Base-by-base conservation (phyloP, 2,888 invertebrate genomes). In the Andricus quercusramuli region DNA sequence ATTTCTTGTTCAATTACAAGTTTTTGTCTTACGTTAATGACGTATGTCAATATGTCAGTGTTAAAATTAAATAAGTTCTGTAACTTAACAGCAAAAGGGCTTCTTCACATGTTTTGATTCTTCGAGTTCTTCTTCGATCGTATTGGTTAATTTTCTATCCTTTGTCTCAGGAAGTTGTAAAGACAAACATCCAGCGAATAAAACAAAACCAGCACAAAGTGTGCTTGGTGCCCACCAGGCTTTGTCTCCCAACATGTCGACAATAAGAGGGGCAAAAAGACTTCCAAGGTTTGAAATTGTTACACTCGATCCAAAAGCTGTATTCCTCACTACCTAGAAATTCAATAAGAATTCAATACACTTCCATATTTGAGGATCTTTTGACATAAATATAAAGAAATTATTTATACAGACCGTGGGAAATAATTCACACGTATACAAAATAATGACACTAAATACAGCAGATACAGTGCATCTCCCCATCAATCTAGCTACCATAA, bases 161-260 rank as follows among this genome's bases (percentile, higher is more conserved):
- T 94, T 93, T 22, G 95, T 95, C 92, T 95, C 95, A 20, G 95
- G 95, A 64, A 95, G 92, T 62, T 94, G 92, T 1, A 95, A 90
- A 20, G 94, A 93, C 11, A 94, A 85, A 5, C 94, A 80, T 37
- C 94, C 94, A 62, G 94, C 94, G 79, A 94, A 85, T 76, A 95
- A 88, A 80, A 94, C 93, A 70, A 94, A 90, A 83, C 93, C 89
- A 79, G 95, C 95, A 88, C 95, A 95, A 37, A 95, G 92, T 3
- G 95, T 94, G 79, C 94, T 94, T 29, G 94, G 94, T 83, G 94
- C 93, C 91, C 93, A 94, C 94, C 94, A 94, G 44, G 93, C 93
- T 1, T 93, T 82, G 44, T 91, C 89, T 9, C 94, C 94, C 88
- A 94, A 88, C 80, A 94, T 88, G 88, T 94, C 94, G 47, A 94